These are phyloP conservation scores for Pipistrellus pygmaeus DNA, from an alignment of 2,797 vertebrate species.

Conservation along the genomic window DNA sequence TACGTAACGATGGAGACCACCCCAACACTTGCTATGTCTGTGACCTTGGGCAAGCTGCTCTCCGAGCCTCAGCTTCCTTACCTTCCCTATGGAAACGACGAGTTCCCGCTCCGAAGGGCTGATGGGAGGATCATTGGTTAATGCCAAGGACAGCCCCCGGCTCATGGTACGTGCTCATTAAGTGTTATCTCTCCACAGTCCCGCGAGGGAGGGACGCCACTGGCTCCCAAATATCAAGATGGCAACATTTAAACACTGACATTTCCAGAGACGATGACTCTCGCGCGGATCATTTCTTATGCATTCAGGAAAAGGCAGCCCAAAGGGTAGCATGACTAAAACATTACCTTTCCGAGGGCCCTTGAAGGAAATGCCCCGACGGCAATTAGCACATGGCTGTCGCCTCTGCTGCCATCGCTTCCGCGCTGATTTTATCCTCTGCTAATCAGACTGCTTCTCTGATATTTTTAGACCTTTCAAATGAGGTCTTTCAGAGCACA, in stretches of 20 bases:
- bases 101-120: neutral
- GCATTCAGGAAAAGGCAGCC: conserved; percentile 62
- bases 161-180: neutral
- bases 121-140: neutral
- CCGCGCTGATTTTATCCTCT: conserved; percentile 28
- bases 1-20: neutral
- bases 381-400: conserved; percentile 67
- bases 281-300: conserved; percentile 36
- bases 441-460: conserved; percentile 55
- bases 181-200: neutral
- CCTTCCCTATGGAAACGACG: neutral
- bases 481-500: conserved; percentile 33
- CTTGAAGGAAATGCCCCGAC: conserved; percentile 68
- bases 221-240: conserved; percentile 54
- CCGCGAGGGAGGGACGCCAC: neutral
- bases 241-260: conserved; percentile 63
- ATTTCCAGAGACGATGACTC: conserved; percentile 64
- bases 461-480: conserved; percentile 71
- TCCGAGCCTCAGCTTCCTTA: neutral
- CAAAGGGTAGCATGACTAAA: conserved; percentile 34
- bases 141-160: neutral
- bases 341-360: conserved; percentile 52
- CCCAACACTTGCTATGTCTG: neutral
- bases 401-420: neutral
- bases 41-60: neutral